Conservation (phyloP, 2,113 vertebrate species). For the Chaetops frenatus region DNA sequence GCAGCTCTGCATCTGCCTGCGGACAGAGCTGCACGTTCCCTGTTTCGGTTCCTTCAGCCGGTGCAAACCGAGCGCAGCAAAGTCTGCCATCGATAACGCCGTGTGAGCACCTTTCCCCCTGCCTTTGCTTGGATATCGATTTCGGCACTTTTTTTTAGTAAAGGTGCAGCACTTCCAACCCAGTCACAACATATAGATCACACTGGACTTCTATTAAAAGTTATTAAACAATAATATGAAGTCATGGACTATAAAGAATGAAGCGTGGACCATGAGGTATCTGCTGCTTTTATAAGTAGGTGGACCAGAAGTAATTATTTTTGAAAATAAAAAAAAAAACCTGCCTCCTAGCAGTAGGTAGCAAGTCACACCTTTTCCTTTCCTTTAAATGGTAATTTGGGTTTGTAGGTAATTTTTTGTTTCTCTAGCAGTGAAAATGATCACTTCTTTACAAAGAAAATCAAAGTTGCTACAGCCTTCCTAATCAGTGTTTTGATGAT, state of each 20-base stretch:
- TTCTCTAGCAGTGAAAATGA: not conserved
- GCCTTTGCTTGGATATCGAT: not conserved
- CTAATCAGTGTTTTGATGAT: not conserved
- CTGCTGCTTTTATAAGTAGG: not conserved
- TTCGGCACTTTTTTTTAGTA: not conserved
- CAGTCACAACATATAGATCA: not conserved
- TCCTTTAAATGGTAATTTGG: not conserved
- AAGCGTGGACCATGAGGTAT: not conserved
- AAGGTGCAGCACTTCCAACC: not conserved
- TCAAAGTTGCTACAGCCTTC: not conserved
- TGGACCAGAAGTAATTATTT: not conserved
- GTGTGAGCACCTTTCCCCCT: rapidly evolving
- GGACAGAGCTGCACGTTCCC: rapidly evolving
- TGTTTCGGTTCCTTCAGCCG: rapidly evolving
- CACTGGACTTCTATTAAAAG: not conserved
- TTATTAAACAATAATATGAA: not conserved
- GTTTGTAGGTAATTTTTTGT: not conserved
- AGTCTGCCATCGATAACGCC: not conserved
- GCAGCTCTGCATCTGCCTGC: not conserved
- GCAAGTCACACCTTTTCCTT: not conserved
- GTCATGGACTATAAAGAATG: not conserved
- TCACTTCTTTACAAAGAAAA: not conserved
- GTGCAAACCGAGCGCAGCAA: rapidly evolving
- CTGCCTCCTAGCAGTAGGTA: not conserved
- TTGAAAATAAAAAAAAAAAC: not conserved